These are phyloP conservation scores for Bostrychus sinensis DNA, from an alignment of 2,113 vertebrate genomes.

Conservation along the genomic window DNA sequence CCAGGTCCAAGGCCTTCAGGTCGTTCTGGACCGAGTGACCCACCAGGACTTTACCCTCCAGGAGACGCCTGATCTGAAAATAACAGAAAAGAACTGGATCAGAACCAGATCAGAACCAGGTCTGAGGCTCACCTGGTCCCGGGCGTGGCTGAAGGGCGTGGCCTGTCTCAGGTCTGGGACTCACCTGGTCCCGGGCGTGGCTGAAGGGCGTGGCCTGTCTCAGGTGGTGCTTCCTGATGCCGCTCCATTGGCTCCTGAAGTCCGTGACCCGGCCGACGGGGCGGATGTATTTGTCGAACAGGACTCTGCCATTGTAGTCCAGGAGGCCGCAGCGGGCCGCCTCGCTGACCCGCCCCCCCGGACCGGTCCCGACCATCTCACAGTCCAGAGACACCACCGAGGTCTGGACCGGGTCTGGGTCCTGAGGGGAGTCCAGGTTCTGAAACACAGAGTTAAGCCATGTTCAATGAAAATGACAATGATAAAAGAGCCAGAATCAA, in stretches of 20 bases:
- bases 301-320: conserved; percentile 84
- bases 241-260: conserved; percentile 94
- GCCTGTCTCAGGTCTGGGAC: conserved; percentile 1
- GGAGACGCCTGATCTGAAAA: conserved; percentile 84
- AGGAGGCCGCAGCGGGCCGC: conserved; percentile 92
- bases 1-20: conserved; percentile 85
- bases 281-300: conserved; percentile 90
- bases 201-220: conserved; percentile 81
- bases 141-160: conserved; percentile 82
- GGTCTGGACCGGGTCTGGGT: conserved; percentile 16
- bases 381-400: conserved; percentile 91
- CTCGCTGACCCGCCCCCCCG: conserved; percentile 82
- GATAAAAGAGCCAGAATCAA: too few relatives aligned
- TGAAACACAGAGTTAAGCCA: too few relatives aligned
- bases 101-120: neutral
- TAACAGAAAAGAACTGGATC: neutral
- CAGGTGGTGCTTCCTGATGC: conserved; percentile 85
- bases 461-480: too few relatives aligned
- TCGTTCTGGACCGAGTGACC: conserved; percentile 92
- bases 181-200: conserved; percentile 87
- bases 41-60: conserved; percentile 89
- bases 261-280: conserved; percentile 85
- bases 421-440: neutral
- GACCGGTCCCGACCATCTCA: conserved; percentile 97
- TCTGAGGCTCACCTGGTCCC: conserved; percentile 82